Evolutionary conservation across 2,113 vertebrate genomes (phyloP).

Genomic region (Ciconia stormi): DNA sequence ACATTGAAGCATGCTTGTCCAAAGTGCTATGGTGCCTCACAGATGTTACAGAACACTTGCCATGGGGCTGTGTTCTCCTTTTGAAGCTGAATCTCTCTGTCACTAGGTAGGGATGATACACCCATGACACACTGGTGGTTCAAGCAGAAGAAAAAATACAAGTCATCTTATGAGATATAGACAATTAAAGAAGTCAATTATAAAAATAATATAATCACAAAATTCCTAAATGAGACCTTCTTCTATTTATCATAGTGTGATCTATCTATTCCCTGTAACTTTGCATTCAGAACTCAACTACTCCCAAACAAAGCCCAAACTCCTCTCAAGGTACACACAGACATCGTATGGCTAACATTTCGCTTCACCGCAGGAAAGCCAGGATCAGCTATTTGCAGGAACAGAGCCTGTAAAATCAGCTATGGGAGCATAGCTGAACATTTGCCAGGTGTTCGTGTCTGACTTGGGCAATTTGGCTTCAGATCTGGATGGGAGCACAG

Average conservation of each 20-base stretch:
- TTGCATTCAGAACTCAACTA: not conserved
- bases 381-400: not conserved
- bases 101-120: not conserved
- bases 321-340: not conserved
- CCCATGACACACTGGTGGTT: not conserved
- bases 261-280: not conserved
- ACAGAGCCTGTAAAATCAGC: not conserved
- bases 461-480: not conserved
- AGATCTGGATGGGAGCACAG: not conserved
- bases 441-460: not conserved
- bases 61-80: accelerated
- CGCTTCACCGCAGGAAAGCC: not conserved
- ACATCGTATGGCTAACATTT: not conserved
- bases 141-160: not conserved
- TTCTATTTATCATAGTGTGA: not conserved
- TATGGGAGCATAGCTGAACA: not conserved
- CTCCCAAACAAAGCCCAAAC: not conserved
- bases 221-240: not conserved
- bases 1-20: not conserved
- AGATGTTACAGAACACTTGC: not conserved
- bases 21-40: not conserved
- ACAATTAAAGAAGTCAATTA: not conserved
- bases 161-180: not conserved
- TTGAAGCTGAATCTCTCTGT: not conserved
- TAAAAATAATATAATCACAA: not conserved